These are phyloP conservation scores for Mesorhabditis spiculigera DNA, from an alignment of 2,888 invertebrate species.

Conservation along the genomic window DNA sequence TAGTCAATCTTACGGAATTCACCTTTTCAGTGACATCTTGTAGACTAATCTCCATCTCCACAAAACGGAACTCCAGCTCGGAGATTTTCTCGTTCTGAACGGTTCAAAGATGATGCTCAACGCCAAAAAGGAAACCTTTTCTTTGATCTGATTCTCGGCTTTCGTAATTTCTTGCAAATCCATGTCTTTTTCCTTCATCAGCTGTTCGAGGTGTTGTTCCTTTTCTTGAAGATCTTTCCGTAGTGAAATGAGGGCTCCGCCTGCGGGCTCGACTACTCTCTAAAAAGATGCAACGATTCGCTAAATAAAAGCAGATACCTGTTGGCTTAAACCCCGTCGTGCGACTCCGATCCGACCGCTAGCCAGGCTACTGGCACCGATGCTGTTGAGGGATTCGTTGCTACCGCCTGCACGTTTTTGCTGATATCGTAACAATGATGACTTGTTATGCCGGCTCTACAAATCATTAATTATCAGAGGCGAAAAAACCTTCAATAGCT, in stretches of 20 bases:
- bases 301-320: too few species aligned
- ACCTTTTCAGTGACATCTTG: too few species aligned
- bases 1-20: too few species aligned
- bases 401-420: constrained; percentile 64
- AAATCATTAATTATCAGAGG: background rate
- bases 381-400: constrained; percentile 79
- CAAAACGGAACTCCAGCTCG: too few species aligned
- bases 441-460: constrained; percentile 37
- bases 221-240: constrained; percentile 88
- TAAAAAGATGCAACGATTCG: too few species aligned
- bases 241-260: constrained; percentile 13
- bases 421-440: constrained; percentile 34
- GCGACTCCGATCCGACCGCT: constrained; percentile 19
- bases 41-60: too few species aligned
- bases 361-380: constrained; percentile 65
- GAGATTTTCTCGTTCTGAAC: too few species aligned
- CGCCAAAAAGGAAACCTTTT: too few species aligned
- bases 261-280: background rate
- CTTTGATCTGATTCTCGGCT: too few species aligned
- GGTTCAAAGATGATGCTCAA: too few species aligned
- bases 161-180: constrained; percentile 80
- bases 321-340: background rate
- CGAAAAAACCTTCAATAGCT: constrained; percentile 14
- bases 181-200: constrained; percentile 83
- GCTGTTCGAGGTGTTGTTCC: constrained; percentile 85